Evolutionary conservation across 2,888 invertebrate species (phyloP).

Genomic region (Empis livida): DNA sequence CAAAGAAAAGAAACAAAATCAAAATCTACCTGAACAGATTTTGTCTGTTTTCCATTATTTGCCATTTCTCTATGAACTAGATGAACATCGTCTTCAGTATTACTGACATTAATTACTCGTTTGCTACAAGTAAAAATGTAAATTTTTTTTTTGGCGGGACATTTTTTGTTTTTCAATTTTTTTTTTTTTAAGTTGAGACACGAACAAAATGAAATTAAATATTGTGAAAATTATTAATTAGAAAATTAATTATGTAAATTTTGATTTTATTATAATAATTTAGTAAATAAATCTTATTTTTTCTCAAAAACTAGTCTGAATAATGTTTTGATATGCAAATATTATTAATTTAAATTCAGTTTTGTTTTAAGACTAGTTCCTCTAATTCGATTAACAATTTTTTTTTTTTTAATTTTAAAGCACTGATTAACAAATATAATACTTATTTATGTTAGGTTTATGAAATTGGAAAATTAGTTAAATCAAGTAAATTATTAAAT

Average conservation of each 20-base stretch:
- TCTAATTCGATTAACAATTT: slow-evolving; percentile 4
- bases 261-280: no score
- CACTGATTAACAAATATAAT: slow-evolving; percentile 1
- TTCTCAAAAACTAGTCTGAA: no score
- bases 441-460: slow-evolving; percentile 7
- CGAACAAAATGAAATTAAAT: not conserved
- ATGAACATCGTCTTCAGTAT: slow-evolving; percentile 61
- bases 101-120: slow-evolving; percentile 61
- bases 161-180: slow-evolving; percentile 2
- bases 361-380: slow-evolving; percentile 5
- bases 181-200: slow-evolving; percentile 2
- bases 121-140: slow-evolving; percentile 45
- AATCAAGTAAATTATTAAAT: not conserved
- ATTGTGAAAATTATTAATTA: not conserved
- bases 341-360: not conserved
- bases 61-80: slow-evolving; percentile 60
- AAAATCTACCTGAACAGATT: slow-evolving; percentile 55
- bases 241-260: not conserved
- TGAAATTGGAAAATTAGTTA: slow-evolving; percentile 23
- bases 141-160: slow-evolving; percentile 7
- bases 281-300: no score
- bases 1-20: slow-evolving; percentile 11
- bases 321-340: no score
- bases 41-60: slow-evolving; percentile 52
- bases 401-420: not conserved